phyloP scores from a whole-genome alignment of 2,888 invertebrate genomes.

The Machimus atricapillus region DNA sequence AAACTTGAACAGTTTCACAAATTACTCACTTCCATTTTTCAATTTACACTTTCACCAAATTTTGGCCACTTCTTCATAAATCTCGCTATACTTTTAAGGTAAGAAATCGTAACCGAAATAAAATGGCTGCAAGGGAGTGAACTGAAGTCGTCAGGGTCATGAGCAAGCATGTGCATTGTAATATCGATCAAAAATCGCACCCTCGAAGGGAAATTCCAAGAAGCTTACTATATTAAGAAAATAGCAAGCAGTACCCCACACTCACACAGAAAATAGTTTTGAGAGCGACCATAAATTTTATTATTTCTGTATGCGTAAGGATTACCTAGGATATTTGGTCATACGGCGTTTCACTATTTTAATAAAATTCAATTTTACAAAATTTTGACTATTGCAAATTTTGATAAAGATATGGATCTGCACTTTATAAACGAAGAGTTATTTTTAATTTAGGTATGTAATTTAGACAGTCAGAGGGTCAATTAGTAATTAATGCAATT shows the following conservation, averaged over 20 bases:
- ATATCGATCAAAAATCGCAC: slow-evolving; percentile 32
- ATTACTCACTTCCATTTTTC: background rate
- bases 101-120: background rate
- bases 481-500: background rate
- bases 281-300: background rate
- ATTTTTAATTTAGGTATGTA: background rate
- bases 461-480: background rate
- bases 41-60: background rate
- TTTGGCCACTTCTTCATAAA: background rate
- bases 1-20: background rate
- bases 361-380: background rate
- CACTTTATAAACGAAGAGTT: background rate
- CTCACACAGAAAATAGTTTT: background rate
- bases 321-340: background rate
- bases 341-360: background rate
- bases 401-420: background rate
- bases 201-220: slow-evolving; percentile 21
- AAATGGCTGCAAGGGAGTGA: slow-evolving; percentile 21
- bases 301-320: background rate
- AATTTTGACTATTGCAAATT: background rate
- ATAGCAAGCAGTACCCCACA: background rate
- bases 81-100: background rate
- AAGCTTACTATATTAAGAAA: background rate
- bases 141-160: slow-evolving; percentile 20
- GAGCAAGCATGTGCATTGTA: slow-evolving; percentile 4